Base-by-base conservation (phyloP, 2,888 invertebrate genomes). In the Prosopocoilus inquinatus region DNA sequence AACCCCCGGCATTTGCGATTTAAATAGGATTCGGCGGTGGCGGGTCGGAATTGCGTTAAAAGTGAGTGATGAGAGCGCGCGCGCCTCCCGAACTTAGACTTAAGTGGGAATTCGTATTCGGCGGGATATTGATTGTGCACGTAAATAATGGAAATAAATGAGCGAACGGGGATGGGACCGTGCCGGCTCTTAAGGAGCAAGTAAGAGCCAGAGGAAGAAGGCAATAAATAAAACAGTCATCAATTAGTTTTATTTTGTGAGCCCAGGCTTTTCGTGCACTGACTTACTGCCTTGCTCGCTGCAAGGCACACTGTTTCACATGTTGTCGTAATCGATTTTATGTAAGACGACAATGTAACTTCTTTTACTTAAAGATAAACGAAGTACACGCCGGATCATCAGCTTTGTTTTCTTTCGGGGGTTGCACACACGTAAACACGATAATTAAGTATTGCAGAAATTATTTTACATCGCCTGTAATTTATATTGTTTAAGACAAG, bases 1-100 rank as follows among this genome's bases (percentile, higher is more conserved):
- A 67, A 63, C 63, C 59, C 54, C 49, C 57, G 60, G 59, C 64
- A 67, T 68, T 67, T 65, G 65, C 65, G 64, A 67, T 67, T 67
- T 61, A 66, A 67, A 67, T 62, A 62, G 59, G 58, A 41, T 39
- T 50, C 45, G 53, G 47, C 51, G 57, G 47, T 49, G 57, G 55
- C 54, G 52, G 50, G 57, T 59, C 52, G 58, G 55, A 55, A 54
- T 58, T 57, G 55, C 59, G 54, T 61, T 59, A 57, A 58, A 58
- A 59, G 49, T 49, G 49, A 49, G 34, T 43, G 54, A 54, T 54
- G 54, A 36, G 28, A 9, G 36, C 47, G 47, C 36, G 28, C 16
- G 36, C 47, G 47, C 34, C 34, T 28, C 20, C 20, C 7, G 20
- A 28, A 28, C 20, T 38, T 39, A 49, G 43, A 41, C 49, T 49